Base-by-base conservation (phyloP, 2,888 invertebrate genomes). In the Lepidonotus clava region DNA sequence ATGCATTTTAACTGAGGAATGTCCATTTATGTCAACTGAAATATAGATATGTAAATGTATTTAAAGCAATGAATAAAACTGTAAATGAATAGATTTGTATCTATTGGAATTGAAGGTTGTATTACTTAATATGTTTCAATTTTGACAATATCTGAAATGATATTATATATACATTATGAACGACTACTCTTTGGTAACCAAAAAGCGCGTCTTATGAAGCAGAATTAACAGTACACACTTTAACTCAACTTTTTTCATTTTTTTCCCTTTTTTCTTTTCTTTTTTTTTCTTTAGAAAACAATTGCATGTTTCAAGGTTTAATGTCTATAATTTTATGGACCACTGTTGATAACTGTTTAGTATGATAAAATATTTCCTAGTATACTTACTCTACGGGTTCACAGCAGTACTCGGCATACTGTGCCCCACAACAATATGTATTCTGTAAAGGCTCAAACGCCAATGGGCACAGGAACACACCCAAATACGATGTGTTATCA, bases 371-470 rank as follows among this genome's bases (percentile, higher is more conserved):
- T n/a, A 28, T 28, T 1, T 18, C n/a, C 4, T 53, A 2, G 2
- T n/a, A 18, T 61, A 76, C 76, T 76, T 38, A 76, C 76, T 76
- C 76, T 2, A 2, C 28, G n/a, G 76, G 76, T 38, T 76, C 76
- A 40, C 76, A 76, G 76, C 76, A 76, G 40, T 76, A 76, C 24
- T 76, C 76, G 21, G 76, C 18, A 38, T 76, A 76, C 38, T 76
- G 21, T 4, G 34, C 38, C 4, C 76, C 76, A 34, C 76, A 76
- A 28, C 76, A 76, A 38, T n/a, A 76, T 1, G 76, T 76, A 38
- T 76, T 36, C 40, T 76, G 76, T 76, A 40, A 38, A 14, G 76
- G 76, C 40, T 76, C 76, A 34, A 76, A 76, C 14, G 18, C 34
- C 0, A 76, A 38, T n/a, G 76, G 76, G 24, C 76, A 76, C 4